A percentile compares a stretch with the other conserved stretches of the same genome.
phyloP scores from a whole-genome alignment of 1,140 invertebrate genomes.

The Muscidifurax raptorellus region DNA sequence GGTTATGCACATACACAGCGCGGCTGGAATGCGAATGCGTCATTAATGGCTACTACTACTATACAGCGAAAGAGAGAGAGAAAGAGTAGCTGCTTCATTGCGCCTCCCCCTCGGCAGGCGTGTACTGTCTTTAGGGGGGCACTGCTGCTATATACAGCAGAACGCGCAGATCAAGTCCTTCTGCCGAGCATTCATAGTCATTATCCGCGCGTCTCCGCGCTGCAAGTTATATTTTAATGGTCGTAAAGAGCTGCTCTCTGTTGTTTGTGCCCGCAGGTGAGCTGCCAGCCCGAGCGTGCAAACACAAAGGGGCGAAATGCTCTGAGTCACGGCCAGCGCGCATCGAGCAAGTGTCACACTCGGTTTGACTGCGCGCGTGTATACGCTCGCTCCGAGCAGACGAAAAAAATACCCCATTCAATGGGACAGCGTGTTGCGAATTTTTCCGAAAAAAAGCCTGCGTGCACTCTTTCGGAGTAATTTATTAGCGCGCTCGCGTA shows the following conservation, averaged over 20 bases:
- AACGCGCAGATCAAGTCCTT: conserved; percentile 60
- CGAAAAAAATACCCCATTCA: background rate
- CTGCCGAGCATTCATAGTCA: conserved; percentile 63
- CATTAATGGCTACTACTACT: conserved; percentile 56
- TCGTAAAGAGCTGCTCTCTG: conserved; percentile 59
- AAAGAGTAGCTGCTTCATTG: background rate
- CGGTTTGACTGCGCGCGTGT: too few relatives aligned
- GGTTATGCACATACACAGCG: too few relatives aligned
- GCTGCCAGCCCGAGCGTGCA: background rate
- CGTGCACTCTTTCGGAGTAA: background rate
- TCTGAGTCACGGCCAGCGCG: background rate
- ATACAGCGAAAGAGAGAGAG: background rate
- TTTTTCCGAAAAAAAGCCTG: background rate
- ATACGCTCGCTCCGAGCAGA: too few relatives aligned
- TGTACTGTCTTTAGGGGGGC: background rate
- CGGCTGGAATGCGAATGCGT: conserved; percentile 42
- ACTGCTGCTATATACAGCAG: conserved; percentile 5
- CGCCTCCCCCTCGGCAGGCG: background rate
- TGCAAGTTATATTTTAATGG: conserved; percentile 66
- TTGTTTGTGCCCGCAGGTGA: conserved; percentile 54
- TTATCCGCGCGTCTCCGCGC: conserved; percentile 61
- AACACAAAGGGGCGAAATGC: background rate
- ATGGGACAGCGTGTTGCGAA: background rate
- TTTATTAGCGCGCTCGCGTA: background rate
- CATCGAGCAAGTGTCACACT: too few relatives aligned